A percentile compares a stretch with the other conserved stretches of the same genome.
phyloP scores from a whole-genome alignment of 2,797 vertebrate genomes.

The Oreochromis mossambicus region DNA sequence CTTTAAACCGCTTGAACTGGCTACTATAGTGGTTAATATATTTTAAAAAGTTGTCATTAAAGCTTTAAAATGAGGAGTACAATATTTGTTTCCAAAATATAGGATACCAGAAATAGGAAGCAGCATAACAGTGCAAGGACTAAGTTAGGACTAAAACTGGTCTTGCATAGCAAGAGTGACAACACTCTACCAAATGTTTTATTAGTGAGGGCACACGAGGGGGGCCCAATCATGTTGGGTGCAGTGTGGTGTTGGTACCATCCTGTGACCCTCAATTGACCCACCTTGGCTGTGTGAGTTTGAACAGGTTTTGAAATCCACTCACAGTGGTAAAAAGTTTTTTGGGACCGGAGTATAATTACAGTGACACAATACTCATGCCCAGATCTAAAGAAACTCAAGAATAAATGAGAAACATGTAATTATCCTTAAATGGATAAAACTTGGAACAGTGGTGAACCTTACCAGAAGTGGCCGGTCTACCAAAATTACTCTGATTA shows the following conservation, averaged over 20 bases:
- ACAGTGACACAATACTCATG: background rate
- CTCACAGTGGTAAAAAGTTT: slow-evolving; percentile 3
- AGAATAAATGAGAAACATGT: background rate
- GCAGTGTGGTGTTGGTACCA: background rate
- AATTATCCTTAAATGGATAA: background rate
- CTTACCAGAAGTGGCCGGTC: background rate
- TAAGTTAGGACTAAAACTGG: background rate
- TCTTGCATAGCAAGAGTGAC: background rate
- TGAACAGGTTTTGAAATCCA: background rate
- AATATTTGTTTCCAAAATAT: background rate
- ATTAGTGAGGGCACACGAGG: background rate
- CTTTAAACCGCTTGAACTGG: background rate
- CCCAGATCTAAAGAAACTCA: background rate
- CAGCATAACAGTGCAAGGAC: background rate
- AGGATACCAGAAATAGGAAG: background rate
- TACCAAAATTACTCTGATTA: background rate
- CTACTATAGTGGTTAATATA: background rate
- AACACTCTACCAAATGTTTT: background rate
- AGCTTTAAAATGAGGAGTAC: background rate
- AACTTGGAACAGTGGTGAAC: background rate
- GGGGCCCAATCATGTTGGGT: background rate
- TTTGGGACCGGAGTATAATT: slow-evolving; percentile 53
- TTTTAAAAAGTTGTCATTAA: background rate
- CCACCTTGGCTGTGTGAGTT: background rate
- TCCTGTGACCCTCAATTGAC: background rate